phyloP scores from a whole-genome alignment of 2,888 invertebrate species.

The Tupiocoris notatus region DNA sequence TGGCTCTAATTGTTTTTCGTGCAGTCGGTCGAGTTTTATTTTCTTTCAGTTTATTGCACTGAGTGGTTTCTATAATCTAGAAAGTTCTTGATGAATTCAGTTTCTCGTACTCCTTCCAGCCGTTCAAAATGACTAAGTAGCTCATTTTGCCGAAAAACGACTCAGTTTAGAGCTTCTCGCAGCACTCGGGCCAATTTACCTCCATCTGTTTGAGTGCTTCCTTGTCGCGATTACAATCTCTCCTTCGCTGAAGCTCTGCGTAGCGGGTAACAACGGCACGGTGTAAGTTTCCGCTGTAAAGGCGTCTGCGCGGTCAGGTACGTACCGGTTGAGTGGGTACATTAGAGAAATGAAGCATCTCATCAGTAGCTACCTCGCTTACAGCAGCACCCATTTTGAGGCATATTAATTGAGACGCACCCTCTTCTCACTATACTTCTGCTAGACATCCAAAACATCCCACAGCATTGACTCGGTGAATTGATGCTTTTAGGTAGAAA shows the following conservation, averaged over 20 bases:
- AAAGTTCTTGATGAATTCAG: no score
- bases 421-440: background rate
- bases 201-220: background rate
- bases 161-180: no score
- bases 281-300: background rate
- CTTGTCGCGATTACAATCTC: background rate
- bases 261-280: background rate
- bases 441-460: background rate
- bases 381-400: constrained; percentile 1
- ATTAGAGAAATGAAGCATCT: constrained; percentile 23
- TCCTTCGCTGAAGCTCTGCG: background rate
- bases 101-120: no score
- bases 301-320: no score
- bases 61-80: no score
- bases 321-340: background rate
- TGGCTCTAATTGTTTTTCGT: no score
- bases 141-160: no score
- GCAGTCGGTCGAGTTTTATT: no score
- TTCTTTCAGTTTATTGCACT: no score
- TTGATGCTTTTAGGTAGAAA: background rate
- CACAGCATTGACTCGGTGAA: background rate
- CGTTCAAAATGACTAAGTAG: no score
- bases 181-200: background rate
- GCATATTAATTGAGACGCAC: constrained; percentile 22
- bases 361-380: background rate